Evolutionary conservation across 2,888 invertebrate genomes (phyloP).

Genomic region (Metalampra italica): DNA sequence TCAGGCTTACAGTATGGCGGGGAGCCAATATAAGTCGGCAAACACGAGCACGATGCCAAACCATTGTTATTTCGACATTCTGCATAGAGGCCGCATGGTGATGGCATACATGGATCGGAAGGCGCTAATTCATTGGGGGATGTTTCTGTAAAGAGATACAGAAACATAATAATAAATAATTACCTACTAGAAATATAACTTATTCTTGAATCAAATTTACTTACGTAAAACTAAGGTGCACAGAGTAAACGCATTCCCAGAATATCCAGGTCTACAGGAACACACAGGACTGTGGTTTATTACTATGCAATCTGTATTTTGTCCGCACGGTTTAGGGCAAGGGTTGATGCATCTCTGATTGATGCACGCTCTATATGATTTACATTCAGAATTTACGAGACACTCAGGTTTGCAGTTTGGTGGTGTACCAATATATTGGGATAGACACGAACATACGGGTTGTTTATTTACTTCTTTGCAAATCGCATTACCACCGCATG

Average conservation of each 20-base stretch:
- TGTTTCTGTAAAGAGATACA: slow-evolving; percentile 38
- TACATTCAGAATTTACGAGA: slow-evolving; percentile 82
- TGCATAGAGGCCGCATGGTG: slow-evolving; percentile 85
- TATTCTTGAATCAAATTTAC: slow-evolving; percentile 23
- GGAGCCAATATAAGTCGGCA: slow-evolving; percentile 80
- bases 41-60: slow-evolving; percentile 84
- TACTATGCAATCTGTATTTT: slow-evolving; percentile 82
- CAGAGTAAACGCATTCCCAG: slow-evolving; percentile 83
- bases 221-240: slow-evolving; percentile 79
- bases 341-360: slow-evolving; percentile 84
- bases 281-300: slow-evolving; percentile 86
- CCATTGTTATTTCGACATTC: slow-evolving; percentile 85
- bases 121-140: slow-evolving; percentile 50
- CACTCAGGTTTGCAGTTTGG: slow-evolving; percentile 83
- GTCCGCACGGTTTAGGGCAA: slow-evolving; percentile 83
- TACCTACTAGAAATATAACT: not conserved
- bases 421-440: slow-evolving; percentile 82
- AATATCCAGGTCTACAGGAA: slow-evolving; percentile 81
- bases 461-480: slow-evolving; percentile 85
- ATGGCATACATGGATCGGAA: slow-evolving; percentile 83
- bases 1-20: slow-evolving; percentile 83
- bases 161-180: not conserved
- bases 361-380: slow-evolving; percentile 81
- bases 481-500: slow-evolving; percentile 85
- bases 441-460: slow-evolving; percentile 85